Conservation (phyloP, 2,113 vertebrate genomes). For the Brachypteracias leptosomus region DNA sequence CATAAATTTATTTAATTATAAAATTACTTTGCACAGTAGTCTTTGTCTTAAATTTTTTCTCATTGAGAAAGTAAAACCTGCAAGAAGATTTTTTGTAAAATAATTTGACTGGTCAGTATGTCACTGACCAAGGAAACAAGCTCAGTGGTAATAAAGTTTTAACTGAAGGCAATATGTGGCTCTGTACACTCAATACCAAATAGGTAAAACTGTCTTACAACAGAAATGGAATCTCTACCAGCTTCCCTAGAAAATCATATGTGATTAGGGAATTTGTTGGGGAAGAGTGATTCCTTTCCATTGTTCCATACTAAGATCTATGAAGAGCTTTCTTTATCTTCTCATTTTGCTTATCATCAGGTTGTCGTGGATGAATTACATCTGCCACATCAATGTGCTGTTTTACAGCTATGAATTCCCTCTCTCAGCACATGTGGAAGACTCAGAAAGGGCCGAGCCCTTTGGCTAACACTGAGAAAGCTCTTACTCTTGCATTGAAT, state of each 20-base stretch:
- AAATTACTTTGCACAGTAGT: neutral
- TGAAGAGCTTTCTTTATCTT: neutral
- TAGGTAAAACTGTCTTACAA: neutral
- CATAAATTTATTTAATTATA: neutral
- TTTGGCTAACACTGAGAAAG: neutral
- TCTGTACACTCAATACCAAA: neutral
- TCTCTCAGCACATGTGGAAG: neutral
- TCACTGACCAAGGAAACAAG: neutral
- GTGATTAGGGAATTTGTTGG: neutral
- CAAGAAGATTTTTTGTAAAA: neutral
- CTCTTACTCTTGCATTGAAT: neutral
- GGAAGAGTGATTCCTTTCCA: neutral
- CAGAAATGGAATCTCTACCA: neutral
- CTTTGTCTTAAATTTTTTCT: neutral
- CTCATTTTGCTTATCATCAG: neutral
- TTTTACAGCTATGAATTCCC: neutral
- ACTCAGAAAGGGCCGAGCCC: neutral
- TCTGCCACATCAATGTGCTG: neutral
- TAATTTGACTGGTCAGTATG: neutral
- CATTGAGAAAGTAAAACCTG: neutral
- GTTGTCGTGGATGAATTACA: neutral
- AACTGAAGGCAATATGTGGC: neutral
- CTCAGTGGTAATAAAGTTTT: neutral
- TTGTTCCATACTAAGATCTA: neutral
- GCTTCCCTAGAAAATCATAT: neutral